Evolutionary conservation across 1,140 invertebrate species (phyloP).

Genomic region (Drosophila athabasca): DNA sequence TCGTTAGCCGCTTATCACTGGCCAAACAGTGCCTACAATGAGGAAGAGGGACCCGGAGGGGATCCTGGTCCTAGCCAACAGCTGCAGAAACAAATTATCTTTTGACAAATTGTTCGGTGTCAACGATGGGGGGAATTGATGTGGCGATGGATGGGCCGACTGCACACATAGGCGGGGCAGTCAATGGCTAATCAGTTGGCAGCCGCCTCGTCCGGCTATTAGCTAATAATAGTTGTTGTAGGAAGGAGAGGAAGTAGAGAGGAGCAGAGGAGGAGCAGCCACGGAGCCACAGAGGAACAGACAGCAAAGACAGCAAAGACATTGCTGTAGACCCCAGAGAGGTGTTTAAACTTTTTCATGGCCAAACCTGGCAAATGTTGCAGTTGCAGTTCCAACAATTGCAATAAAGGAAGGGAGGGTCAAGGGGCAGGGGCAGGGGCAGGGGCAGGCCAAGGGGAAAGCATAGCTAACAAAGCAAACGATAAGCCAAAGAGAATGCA

Average conservation of each 20-base stretch:
- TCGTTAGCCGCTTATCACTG: conserved; percentile 69
- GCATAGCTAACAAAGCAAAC: conserved; percentile 38
- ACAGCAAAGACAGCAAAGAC: conserved; percentile 4
- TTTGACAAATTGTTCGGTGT: conserved; percentile 72
- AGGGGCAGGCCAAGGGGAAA: background rate
- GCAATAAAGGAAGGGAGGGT: conserved; percentile 16
- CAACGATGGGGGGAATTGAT: conserved; percentile 45
- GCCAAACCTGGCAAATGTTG: conserved; percentile 52
- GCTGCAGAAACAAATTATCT: conserved; percentile 64
- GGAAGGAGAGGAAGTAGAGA: no score
- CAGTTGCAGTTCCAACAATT: conserved; percentile 59
- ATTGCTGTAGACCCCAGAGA: conserved; percentile 48
- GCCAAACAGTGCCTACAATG: conserved; percentile 3
- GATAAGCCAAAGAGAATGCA: conserved; percentile 43
- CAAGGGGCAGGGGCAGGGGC: background rate
- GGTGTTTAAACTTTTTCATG: conserved; percentile 82
- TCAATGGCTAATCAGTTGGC: conserved; percentile 47
- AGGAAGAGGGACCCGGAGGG: background rate
- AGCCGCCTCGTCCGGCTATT: conserved; percentile 43
- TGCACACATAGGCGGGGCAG: conserved; percentile 17
- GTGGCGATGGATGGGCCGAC: conserved; percentile 5
- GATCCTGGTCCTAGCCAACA: conserved; percentile 2
- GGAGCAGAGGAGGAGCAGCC: no score
- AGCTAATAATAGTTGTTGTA: conserved; percentile 53
- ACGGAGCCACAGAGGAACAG: conserved; percentile 12